These are phyloP conservation scores for Platyura marginata DNA, from an alignment of 1,140 invertebrate genomes.

Conservation along the genomic window DNA sequence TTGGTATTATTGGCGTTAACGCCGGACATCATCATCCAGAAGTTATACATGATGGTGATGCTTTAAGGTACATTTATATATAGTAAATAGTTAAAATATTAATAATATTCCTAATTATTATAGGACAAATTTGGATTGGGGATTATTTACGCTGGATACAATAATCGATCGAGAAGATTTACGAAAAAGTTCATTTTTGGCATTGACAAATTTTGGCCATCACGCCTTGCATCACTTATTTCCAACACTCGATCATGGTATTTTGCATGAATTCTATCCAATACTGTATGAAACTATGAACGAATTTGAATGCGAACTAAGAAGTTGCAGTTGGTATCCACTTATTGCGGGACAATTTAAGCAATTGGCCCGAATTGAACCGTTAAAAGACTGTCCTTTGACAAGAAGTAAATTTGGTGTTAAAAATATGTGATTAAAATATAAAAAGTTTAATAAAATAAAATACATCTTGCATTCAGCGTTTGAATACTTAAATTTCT, in stretches of 20 bases:
- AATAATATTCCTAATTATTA: conserved; percentile 5
- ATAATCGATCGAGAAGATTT: conserved; percentile 50
- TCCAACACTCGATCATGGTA: conserved; percentile 59
- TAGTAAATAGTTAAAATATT: background rate
- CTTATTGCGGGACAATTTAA: conserved; percentile 45
- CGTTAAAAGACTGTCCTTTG: no score
- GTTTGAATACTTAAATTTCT: no score
- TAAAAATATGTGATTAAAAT: no score
- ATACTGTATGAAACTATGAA: conserved; percentile 43
- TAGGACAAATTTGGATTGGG: conserved; percentile 51
- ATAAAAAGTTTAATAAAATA: no score
- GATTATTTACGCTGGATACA: conserved; percentile 54
- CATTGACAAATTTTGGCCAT: conserved; percentile 52
- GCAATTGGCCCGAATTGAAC: conserved; percentile 34
- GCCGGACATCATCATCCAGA: conserved; percentile 70
- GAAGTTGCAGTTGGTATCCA: conserved; percentile 29
- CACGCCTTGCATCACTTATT: conserved; percentile 66
- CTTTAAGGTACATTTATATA: conserved; percentile 26
- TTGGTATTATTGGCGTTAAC: conserved; percentile 45
- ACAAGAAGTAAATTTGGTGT: no score
- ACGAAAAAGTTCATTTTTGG: conserved; percentile 41
- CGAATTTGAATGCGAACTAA: conserved; percentile 42
- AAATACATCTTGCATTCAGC: no score
- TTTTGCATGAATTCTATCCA: conserved; percentile 40
- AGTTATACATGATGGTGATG: conserved; percentile 68